Percentiles rank a stretch among this genome's conserved stretches.
Evolutionary conservation across 2,888 invertebrate genomes (phyloP).

Genomic region (Phlogophora meticulosa): DNA sequence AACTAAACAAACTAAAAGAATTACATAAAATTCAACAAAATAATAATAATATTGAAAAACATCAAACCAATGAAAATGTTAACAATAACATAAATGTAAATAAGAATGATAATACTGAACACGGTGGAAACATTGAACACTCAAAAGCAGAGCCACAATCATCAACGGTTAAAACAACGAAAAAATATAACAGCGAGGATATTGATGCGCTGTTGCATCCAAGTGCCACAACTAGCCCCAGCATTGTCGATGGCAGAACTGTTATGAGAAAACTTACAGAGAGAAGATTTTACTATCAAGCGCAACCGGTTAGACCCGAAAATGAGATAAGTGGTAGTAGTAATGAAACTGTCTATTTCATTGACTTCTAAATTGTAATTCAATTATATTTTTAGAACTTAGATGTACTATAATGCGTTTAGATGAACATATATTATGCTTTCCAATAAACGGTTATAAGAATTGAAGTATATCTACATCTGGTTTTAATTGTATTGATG

Average conservation of each 20-base stretch:
- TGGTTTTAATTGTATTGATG: constrained; percentile 28
- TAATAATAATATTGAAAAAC: background rate
- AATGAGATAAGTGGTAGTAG: constrained; percentile 58
- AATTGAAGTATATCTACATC: constrained; percentile 3
- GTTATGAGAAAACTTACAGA: constrained; percentile 49
- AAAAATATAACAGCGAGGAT: background rate
- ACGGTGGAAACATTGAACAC: background rate
- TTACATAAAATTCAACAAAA: constrained; percentile 38
- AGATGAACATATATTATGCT: constrained; percentile 20
- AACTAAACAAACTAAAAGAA: constrained; percentile 68
- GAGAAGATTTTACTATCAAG: constrained; percentile 70
- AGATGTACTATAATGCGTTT: constrained; percentile 4
- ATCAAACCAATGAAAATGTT: background rate
- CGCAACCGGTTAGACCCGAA: constrained; percentile 70
- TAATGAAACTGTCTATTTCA: constrained; percentile 69
- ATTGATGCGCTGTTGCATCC: constrained; percentile 6
- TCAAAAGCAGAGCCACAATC: background rate
- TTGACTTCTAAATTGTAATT: constrained; percentile 61
- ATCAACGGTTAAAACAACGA: background rate
- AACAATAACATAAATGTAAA: background rate
- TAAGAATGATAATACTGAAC: background rate
- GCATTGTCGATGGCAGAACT: background rate
- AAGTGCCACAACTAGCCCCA: background rate
- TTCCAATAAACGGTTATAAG: constrained; percentile 26
- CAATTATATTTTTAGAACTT: constrained; percentile 5